phyloP scores from a whole-genome alignment of 2,113 vertebrate genomes.

The Toxostoma redivivum region DNA sequence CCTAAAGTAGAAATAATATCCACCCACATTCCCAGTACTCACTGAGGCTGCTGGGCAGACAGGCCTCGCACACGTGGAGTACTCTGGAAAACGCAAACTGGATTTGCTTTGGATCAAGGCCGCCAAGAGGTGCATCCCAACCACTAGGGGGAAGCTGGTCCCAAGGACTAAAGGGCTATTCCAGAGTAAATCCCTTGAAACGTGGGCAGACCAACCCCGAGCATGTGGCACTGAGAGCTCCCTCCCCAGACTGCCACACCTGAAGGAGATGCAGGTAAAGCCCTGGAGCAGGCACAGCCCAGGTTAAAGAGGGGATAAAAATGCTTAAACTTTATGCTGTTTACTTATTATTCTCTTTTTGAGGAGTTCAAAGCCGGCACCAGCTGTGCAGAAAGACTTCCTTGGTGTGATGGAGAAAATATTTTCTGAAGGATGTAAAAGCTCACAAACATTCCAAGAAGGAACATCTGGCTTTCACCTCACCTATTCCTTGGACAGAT shows the following conservation, averaged over 20 bases:
- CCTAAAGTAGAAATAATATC: not conserved
- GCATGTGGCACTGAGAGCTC: not conserved
- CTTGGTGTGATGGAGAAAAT: not conserved
- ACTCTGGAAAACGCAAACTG: not conserved
- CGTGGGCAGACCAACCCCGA: fast-evolving
- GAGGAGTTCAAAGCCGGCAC: not conserved
- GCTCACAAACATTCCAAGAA: not conserved
- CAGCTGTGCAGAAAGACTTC: not conserved
- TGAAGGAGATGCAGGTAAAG: not conserved
- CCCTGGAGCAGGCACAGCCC: not conserved
- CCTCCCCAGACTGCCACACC: not conserved
- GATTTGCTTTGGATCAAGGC: not conserved
- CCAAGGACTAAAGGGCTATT: not conserved
- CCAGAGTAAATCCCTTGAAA: not conserved
- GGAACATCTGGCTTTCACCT: not conserved
- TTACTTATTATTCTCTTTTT: not conserved
- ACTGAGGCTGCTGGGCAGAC: not conserved
- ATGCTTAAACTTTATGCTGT: not conserved
- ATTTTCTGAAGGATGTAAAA: not conserved
- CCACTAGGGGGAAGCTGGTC: not conserved
- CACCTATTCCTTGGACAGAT: not conserved
- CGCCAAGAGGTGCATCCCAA: not conserved
- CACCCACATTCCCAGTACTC: not conserved
- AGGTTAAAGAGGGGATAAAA: not conserved
- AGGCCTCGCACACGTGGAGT: fast-evolving